These are phyloP conservation scores for Miniopterus natalensis DNA, from an alignment of 2,113 vertebrate species.

Conservation along the genomic window DNA sequence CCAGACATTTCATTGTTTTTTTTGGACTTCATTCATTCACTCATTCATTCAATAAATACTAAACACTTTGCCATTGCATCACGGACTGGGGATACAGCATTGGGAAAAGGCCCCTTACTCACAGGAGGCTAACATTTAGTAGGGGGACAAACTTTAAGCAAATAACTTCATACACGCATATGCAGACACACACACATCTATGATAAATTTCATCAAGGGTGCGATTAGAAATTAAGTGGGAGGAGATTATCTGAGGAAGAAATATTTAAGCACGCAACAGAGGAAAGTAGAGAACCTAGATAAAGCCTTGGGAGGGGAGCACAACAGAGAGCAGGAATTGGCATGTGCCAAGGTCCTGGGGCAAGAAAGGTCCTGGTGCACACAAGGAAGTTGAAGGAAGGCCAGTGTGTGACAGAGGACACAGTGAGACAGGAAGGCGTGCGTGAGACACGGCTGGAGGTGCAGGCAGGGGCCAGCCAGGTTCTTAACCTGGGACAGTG, in stretches of 20 bases:
- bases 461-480: too few relatives aligned
- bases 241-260: not conserved
- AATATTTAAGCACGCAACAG: not conserved
- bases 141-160: not conserved
- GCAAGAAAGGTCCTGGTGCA: not conserved
- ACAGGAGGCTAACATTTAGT: not conserved
- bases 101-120: not conserved
- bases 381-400: not conserved
- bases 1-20: not conserved
- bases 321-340: not conserved
- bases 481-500: not conserved
- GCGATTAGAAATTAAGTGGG: not conserved
- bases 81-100: not conserved
- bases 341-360: not conserved
- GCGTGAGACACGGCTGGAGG: rapidly evolving
- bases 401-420: not conserved
- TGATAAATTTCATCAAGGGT: not conserved
- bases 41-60: not conserved
- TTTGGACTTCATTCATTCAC: not conserved
- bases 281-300: not conserved
- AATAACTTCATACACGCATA: not conserved
- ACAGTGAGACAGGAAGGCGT: not conserved
- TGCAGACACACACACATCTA: not conserved
- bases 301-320: too few relatives aligned
- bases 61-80: not conserved